Conservation (phyloP, 2,888 invertebrate genomes). For the Stenurella melanura region DNA sequence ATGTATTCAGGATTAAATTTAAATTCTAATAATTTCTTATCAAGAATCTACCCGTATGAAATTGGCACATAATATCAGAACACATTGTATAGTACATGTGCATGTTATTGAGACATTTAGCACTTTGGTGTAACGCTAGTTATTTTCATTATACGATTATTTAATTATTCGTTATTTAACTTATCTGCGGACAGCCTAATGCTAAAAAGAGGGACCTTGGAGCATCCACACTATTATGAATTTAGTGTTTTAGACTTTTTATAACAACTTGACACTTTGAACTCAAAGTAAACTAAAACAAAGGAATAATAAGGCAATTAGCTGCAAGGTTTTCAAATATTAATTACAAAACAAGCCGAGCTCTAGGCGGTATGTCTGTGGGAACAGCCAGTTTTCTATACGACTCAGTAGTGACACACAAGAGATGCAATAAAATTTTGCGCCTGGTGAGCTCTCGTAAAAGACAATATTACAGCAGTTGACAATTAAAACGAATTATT, state of each 20-base stretch:
- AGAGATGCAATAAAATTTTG: background rate
- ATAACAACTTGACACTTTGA: background rate
- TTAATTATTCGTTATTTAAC: background rate
- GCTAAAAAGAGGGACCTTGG: background rate
- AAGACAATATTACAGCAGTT: background rate
- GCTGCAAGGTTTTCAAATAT: constrained; percentile 50
- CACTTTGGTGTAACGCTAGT: too few species aligned
- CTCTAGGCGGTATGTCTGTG: background rate
- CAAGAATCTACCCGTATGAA: too few species aligned
- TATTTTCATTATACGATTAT: background rate
- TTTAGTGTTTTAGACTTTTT: constrained; percentile 3
- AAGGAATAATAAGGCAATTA: constrained; percentile 48
- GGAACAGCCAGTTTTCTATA: background rate
- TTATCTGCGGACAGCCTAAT: background rate
- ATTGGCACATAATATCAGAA: too few species aligned
- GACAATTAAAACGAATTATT: background rate
- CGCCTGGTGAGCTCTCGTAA: background rate
- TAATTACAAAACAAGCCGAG: constrained; percentile 49
- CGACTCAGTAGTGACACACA: background rate
- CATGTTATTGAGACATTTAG: too few species aligned
- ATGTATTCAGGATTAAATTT: too few species aligned
- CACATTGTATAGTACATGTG: too few species aligned
- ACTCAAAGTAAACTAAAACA: background rate
- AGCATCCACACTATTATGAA: background rate
- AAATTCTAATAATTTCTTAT: too few species aligned